Base-by-base conservation (phyloP, 2,113 vertebrate species). In the Rhadina sibilatrix region DNA sequence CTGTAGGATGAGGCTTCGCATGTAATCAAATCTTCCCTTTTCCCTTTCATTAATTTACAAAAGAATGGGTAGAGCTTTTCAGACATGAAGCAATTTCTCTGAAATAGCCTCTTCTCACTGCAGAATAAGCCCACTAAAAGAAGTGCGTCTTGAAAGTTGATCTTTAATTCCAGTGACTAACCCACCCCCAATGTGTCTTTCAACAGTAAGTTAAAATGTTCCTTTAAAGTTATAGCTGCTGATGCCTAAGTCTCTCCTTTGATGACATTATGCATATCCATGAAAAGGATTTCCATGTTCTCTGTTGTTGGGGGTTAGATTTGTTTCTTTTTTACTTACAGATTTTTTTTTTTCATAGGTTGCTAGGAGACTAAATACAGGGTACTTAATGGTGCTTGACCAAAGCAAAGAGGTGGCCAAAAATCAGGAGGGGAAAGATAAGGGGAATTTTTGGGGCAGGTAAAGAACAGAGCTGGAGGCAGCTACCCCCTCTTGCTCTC, bases 231-330 rank as follows among this genome's bases (percentile, higher is more conserved):
- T 84, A 60, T 53, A 91, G 65, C 33, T 87, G 80, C 63, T 71
- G 49, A 28, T 23, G 13, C 38, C 35, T 52, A 53, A 89, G 79
- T 89, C 74, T 77, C 76, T 85, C 47, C 52, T 44, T 44, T 78
- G 65, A 84, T 75, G 80, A 72, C 54, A 38, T 38, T 54, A 64
- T 4, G 4, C 28, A 15, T 52, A 64, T 75, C 77, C 52, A 3
- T 13, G 37, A 87, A 85, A 75, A 90, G 52, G 90, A 96, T 93
- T 96, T 92, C 66, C 42, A 54, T 44, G 54, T 30, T 83, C 47
- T 30, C 17, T 44, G 44, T 44, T 44, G 44, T 44, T 44, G 44
- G 44, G 44, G 44, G 17, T 44, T 44, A 18, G 42, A 44, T 44
- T 44, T 44, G 44, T 44, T 44, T 44, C 44, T 44, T 44, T 44